These are phyloP conservation scores for Pachypanchax playfairii DNA, from an alignment of 2,113 vertebrate genomes.

Conservation along the genomic window DNA sequence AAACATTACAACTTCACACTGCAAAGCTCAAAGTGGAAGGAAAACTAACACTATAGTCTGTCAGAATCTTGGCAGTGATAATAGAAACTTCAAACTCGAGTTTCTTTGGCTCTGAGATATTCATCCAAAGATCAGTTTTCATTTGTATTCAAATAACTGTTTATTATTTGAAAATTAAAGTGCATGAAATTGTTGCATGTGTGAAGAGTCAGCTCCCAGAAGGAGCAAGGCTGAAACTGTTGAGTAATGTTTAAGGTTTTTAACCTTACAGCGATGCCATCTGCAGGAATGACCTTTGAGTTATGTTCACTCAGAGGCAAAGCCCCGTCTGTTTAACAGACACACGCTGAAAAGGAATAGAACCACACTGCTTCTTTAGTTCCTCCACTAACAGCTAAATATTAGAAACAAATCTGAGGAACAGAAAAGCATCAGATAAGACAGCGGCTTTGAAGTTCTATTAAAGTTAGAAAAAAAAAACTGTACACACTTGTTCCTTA, in stretches of 20 bases:
- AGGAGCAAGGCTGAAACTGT: neutral
- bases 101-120: neutral
- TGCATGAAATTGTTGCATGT: neutral
- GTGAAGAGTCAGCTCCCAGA: neutral
- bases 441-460: neutral
- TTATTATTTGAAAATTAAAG: neutral
- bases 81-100: neutral
- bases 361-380: slow-evolving; percentile 15
- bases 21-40: neutral
- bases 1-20: slow-evolving; percentile 28
- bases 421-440: neutral
- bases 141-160: neutral
- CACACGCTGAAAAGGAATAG: slow-evolving; percentile 13
- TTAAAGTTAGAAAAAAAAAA: slow-evolving; percentile 5
- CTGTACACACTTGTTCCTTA: slow-evolving; percentile 92
- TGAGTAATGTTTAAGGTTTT: slow-evolving; percentile 48
- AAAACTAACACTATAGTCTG: slow-evolving; percentile 6
- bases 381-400: neutral
- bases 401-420: neutral
- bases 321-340: slow-evolving; percentile 38
- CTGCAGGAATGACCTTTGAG: slow-evolving; percentile 63
- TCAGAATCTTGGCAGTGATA: slow-evolving; percentile 12
- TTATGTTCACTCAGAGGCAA: slow-evolving; percentile 44
- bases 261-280: slow-evolving; percentile 47
- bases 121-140: neutral